These are phyloP conservation scores for Philonicus albiceps DNA, from an alignment of 2,888 invertebrate species.

Conservation along the genomic window DNA sequence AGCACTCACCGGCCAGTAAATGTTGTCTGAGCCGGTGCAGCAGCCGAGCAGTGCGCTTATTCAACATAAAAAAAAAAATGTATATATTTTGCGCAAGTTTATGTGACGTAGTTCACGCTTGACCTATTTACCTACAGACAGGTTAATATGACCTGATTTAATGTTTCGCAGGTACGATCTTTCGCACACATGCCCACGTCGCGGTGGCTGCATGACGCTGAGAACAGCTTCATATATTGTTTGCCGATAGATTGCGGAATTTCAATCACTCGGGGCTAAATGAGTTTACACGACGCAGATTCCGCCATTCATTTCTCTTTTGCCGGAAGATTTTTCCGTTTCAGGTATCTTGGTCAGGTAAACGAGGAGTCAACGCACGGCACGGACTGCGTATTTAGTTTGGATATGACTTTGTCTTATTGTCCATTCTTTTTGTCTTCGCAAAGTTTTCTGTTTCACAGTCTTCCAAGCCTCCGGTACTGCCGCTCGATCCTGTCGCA, in stretches of 20 bases:
- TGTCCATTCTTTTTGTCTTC: conserved; percentile 26
- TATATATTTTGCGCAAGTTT: conserved; percentile 46
- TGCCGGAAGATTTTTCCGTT: conserved; percentile 38
- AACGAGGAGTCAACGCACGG: conserved; percentile 11
- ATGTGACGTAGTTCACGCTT: conserved; percentile 52
- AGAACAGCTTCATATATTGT: background rate
- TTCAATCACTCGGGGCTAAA: conserved; percentile 48
- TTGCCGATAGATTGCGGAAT: conserved; percentile 43
- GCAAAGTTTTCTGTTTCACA: background rate
- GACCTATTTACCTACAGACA: conserved; percentile 53
- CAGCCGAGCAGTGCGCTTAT: conserved; percentile 1
- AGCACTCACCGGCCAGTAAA: conserved; percentile 4
- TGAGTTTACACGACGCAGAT: conserved; percentile 21
- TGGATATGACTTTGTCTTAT: background rate
- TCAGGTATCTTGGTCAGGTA: conserved; percentile 10
- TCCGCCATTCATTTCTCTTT: conserved; percentile 44
- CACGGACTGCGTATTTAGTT: background rate
- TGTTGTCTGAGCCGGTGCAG: conserved; percentile 10
- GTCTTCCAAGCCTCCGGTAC: background rate
- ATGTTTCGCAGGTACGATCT: background rate
- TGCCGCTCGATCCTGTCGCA: background rate
- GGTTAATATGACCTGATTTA: conserved; percentile 52
- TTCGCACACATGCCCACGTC: background rate
- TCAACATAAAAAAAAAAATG: background rate
- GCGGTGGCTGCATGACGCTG: background rate